Evolutionary conservation across 2,797 vertebrate genomes (phyloP), one percentile per base, ranked within the genome.

Genomic region (Acropternis orthonyx): DNA sequence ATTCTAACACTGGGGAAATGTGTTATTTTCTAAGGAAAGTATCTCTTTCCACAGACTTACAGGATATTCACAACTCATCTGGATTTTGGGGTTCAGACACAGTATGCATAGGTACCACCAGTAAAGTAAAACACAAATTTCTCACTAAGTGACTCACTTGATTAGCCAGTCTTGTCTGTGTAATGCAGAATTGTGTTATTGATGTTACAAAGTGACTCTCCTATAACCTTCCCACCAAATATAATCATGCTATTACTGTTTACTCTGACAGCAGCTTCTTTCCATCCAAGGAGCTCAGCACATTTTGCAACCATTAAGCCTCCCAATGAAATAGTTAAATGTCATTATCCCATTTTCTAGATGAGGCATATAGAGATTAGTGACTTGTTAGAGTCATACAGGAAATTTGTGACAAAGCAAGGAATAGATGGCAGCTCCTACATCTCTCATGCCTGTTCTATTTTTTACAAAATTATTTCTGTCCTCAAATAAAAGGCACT

Each of bases 321-420:
- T 95, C 52, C 46, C 80, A 89, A 43, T 89, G 93, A 93, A 94
- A 92, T 83, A 92, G 74, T 51, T 96, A 90, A 94, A 91, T 92
- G 51, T 78, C 72, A 95, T 96, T 96, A 94, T 94, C 82, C 67
- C 46, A 83, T 91, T 93, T 97, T 95, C 87, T 88, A 85, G 84
- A 85, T 94, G 94, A 96, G 85, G 34, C 85, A 78, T 83, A 85
- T 69, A 68, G 77, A 92, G 63, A 88, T 91, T 88, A 85, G 78
- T 81, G 63, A 62, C 48, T 85, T 89, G 58, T 28, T 68, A 71
- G 52, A 89, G 66, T 95, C 89, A 92, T 32, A 71, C 87, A 87
- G 80, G 82, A 89, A 88, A 76, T 90, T 19, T 68, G 69, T 91
- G 82, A 85, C 88, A 92, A 69, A 90, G 34, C 76, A 88, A 87